Evolutionary conservation across 2,113 vertebrate species (phyloP).

Genomic region (Okapia johnstoni): DNA sequence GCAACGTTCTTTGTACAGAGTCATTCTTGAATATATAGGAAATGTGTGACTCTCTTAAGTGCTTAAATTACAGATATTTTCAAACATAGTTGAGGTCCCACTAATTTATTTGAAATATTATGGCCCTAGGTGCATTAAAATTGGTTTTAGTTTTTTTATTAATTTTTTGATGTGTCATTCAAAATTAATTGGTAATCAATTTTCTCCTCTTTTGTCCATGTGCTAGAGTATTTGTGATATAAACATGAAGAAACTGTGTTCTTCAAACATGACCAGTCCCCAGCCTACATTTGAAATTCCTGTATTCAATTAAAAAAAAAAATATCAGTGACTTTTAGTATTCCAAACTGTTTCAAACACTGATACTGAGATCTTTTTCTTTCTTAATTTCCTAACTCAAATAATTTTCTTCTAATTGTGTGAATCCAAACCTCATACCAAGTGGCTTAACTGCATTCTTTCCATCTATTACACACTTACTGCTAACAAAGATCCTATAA

Average conservation of each 20-base stretch:
- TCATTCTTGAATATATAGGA: neutral
- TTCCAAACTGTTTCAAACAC: neutral
- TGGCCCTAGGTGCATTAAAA: neutral
- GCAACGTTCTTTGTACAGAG: neutral
- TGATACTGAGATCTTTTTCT: neutral
- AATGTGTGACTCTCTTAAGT: neutral
- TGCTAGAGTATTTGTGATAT: neutral
- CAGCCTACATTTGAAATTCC: neutral
- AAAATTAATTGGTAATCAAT: neutral
- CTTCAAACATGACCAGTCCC: neutral
- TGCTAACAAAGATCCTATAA: constrained; percentile 31
- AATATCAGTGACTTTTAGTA: neutral
- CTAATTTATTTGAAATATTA: neutral
- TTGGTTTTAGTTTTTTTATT: neutral
- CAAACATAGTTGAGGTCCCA: neutral
- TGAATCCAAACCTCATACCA: neutral
- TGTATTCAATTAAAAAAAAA: neutral
- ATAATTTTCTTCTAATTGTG: constrained; percentile 16
- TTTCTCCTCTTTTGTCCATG: neutral
- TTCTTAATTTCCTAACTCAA: constrained; percentile 24
- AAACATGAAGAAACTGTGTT: neutral
- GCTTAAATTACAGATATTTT: neutral
- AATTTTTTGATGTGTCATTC: neutral
- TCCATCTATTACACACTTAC: constrained; percentile 1
- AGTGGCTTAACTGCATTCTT: constrained; percentile 39